Percentiles rank a stretch among this genome's conserved stretches.
phyloP scores from a whole-genome alignment of 2,888 invertebrate species.

The Drosophila eohydei region DNA sequence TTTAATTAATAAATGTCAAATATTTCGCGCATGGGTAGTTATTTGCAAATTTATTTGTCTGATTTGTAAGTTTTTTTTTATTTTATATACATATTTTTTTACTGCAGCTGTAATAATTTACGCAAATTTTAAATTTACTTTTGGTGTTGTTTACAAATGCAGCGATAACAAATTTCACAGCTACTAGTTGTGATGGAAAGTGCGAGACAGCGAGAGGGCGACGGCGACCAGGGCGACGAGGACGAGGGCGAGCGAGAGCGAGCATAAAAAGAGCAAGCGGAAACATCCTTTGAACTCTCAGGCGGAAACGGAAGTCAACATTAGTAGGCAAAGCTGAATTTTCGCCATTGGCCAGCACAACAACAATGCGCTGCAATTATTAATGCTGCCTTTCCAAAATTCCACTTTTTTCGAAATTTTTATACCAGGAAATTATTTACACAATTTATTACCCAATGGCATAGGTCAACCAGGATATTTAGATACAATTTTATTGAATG shows the following conservation, averaged over 20 bases:
- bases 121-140: constrained; percentile 56
- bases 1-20: constrained; percentile 84
- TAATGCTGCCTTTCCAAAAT: constrained; percentile 51
- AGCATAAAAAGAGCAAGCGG: constrained; percentile 44
- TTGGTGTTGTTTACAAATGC: constrained; percentile 18
- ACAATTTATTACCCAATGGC: constrained; percentile 54
- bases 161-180: constrained; percentile 69
- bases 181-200: constrained; percentile 29
- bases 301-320: constrained; percentile 79
- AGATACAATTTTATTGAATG: neutral
- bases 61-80: constrained; percentile 57
- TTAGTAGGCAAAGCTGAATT: constrained; percentile 74
- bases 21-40: constrained; percentile 72
- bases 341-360: constrained; percentile 44
- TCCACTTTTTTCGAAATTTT: constrained; percentile 25
- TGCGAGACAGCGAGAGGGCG: constrained; percentile 1
- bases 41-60: constrained; percentile 80
- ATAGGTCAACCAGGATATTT: neutral
- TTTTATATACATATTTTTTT: neutral
- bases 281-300: constrained; percentile 64
- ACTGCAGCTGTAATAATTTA: constrained; percentile 42
- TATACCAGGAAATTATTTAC: constrained; percentile 69
- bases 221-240: neutral
- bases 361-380: constrained; percentile 56
- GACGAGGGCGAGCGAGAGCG: constrained; percentile 9